Base-by-base conservation (phyloP, 2,888 invertebrate genomes). In the Apodemia mormo region DNA sequence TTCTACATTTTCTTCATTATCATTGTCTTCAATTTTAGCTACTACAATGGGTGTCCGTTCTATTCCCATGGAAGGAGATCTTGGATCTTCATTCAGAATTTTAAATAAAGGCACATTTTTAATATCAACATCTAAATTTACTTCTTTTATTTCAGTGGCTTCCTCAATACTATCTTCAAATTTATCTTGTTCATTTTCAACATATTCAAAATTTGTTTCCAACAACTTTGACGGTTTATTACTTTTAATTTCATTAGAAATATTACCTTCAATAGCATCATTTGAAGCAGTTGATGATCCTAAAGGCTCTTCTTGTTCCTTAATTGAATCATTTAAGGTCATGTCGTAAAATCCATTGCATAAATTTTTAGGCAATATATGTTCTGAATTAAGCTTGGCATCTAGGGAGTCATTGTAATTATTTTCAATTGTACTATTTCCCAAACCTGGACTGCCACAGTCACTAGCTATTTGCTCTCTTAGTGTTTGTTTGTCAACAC, bases 201-300 rank as follows among this genome's bases (percentile, higher is more conserved):
- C 81, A 85, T 88, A 95, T 77, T 95, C 95, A 85, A 95, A 93
- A 82, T 95, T 94, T 30, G 95, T 95, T 86, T 95, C 95, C 73
- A 95, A 82, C 54, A 95, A 82, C 61, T 86, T 87, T 37, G 86
- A 86, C 64, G 91, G 88, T 72, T 92, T 92, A 64, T 85, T 83
- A 33, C 37, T 68, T 2, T n/a, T 43, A 70, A 81, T 79, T 74
- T 75, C 80, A 74, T 79, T 81, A 54, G 81, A 85, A 67, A 84
- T 87, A 76, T 89, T 81, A 69, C 85, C 81, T 81, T 91, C 86
- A 78, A 89, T 84, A 29, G 85, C 84, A 71, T 91, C 90, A 82
- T 86, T 85, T 8, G 89, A 90, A 72, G 86, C 88, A 71, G 91
- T 91, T 5, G 90, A 92, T 70, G 90, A 92, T 67, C 89, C 89